These are phyloP conservation scores for Podotricha telesiphe DNA, from an alignment of 2,888 invertebrate genomes.

Conservation along the genomic window DNA sequence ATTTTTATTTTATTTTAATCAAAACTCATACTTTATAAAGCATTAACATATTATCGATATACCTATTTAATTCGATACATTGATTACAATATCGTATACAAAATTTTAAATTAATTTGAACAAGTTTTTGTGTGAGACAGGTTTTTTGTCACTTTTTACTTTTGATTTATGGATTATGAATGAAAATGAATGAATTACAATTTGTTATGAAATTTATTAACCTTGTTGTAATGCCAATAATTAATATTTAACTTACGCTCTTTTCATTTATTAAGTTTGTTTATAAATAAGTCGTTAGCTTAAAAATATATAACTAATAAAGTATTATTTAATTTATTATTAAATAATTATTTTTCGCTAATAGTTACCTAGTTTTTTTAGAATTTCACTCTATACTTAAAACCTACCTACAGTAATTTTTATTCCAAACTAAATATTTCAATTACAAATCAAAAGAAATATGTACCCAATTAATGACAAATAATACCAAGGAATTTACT, in stretches of 20 bases:
- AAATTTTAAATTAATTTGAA: conserved; percentile 13
- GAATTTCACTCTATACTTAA: no score
- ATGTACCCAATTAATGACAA: not conserved
- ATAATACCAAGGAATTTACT: conserved; percentile 4
- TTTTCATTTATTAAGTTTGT: no score
- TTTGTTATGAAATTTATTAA: not conserved
- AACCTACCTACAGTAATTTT: no score
- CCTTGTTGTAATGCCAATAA: not conserved
- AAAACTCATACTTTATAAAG: conserved; percentile 40
- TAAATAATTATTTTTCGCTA: no score
- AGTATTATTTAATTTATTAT: no score
- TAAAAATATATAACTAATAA: no score
- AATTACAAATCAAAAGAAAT: not conserved
- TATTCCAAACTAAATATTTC: not conserved
- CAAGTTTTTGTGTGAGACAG: not conserved
- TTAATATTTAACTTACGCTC: not conserved
- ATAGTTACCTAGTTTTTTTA: no score
- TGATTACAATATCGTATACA: conserved; percentile 18
- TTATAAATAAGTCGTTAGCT: no score
- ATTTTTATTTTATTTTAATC: conserved; percentile 45
- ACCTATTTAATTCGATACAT: conserved; percentile 24
- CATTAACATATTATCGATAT: conserved; percentile 36
- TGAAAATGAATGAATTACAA: not conserved
- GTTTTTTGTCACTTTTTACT: not conserved
- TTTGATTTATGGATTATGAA: not conserved